A percentile compares a stretch with the other conserved stretches of the same genome.
Evolutionary conservation across 2,888 invertebrate genomes (phyloP).

Genomic region (Schrankia costaestrigalis): DNA sequence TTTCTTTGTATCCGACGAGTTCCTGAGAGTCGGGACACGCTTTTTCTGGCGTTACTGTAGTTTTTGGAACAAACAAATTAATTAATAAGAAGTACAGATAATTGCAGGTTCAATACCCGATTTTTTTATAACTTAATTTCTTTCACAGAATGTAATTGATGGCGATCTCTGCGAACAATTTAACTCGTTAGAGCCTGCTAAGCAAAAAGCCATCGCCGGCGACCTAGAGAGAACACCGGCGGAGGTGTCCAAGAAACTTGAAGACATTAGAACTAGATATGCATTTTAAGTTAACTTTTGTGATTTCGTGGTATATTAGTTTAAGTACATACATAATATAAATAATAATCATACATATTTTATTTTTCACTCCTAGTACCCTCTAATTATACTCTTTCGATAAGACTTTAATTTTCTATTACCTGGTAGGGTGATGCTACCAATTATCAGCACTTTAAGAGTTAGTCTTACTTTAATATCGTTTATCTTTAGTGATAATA

Average conservation of each 20-base stretch:
- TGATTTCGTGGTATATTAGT: slow-evolving; percentile 16
- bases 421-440: no score
- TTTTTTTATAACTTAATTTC: slow-evolving; percentile 5
- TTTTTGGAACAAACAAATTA: slow-evolving; percentile 72
- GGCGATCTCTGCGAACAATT: slow-evolving; percentile 99
- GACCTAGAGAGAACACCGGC: slow-evolving; percentile 97
- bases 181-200: slow-evolving; percentile 94
- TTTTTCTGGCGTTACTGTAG: slow-evolving; percentile 53
- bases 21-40: slow-evolving; percentile 71
- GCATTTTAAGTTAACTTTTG: slow-evolving; percentile 89
- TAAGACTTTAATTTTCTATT: no score
- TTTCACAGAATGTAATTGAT: slow-evolving; percentile 95
- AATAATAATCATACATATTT: not conserved
- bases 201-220: slow-evolving; percentile 96
- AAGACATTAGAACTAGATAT: slow-evolving; percentile 98
- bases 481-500: no score
- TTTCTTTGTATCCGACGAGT: slow-evolving; percentile 40
- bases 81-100: no score
- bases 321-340: slow-evolving; percentile 6
- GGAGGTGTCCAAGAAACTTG: slow-evolving; percentile 98
- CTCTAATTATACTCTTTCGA: no score
- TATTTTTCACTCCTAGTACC: no score
- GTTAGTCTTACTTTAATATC: no score
- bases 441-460: no score
- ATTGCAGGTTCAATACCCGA: no score